Base-by-base conservation (phyloP, 2,797 vertebrate genomes). In the Philypnodon macrostomus region DNA sequence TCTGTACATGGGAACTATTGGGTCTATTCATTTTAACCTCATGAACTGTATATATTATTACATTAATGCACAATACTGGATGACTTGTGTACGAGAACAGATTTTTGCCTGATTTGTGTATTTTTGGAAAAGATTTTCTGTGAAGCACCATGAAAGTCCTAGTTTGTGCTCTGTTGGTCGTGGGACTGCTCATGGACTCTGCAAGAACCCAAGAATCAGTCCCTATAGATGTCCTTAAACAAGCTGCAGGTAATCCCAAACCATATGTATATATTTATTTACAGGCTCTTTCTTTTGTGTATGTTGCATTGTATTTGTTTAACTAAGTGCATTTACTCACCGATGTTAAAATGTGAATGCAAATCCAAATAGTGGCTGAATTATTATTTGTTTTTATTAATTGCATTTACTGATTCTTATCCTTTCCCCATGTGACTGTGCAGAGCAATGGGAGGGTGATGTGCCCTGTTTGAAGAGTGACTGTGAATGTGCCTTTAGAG, bases 401-500 rank as follows among this genome's bases (percentile, higher is more conserved):
- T 31, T 14, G 3, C 10, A 3, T 21, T 23, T 23, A 2, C 4
- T 12, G 18, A 19, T 6, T 1, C 7, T 35, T 11, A 36, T 3
- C 1, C 17, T 36, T 1, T 12, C 14, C 50, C 4, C 14, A 5
- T 17, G n/a, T n/a, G n/a, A n/a, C 1, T 52, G n/a, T 48, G 54
- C n/a, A 85, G 78, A 21, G 2, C 35, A n/a, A 0, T 67, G 58
- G 62, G 7, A 51, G 7, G 70, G 45, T 2, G 47, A 56, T 15
- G 48, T 81, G 33, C 41, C 60, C 0, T 87, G 80, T 31, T 12
- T 7, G 2, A 26, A 35, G 13, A 79, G 60, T 75, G 55, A 79
- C 70, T 85, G 81, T 34, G 53, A 78, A 0, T 84, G 85, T 39
- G 54, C 51, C 0, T 78, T 80, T 37, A 64, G 27, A 2, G 53